phyloP scores from a whole-genome alignment of 2,113 vertebrate species.

The Carettochelys insculpta region DNA sequence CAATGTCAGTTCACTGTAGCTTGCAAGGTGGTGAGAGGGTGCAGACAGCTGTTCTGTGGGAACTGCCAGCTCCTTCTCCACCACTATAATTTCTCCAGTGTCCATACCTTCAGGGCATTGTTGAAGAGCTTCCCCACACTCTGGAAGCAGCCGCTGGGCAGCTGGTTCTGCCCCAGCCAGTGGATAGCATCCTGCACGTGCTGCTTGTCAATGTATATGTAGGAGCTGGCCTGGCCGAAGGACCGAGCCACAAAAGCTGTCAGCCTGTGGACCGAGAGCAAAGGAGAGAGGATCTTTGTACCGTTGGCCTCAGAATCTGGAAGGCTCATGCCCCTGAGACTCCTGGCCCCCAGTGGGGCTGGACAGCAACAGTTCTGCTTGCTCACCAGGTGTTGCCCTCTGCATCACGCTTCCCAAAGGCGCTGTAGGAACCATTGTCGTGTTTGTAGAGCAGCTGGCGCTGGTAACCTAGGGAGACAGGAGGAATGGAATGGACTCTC shows the following conservation, averaged over 20 bases:
- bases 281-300: background rate
- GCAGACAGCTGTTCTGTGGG: background rate
- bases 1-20: background rate
- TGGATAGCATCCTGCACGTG: constrained; percentile 44
- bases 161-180: constrained; percentile 77
- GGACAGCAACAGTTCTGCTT: background rate
- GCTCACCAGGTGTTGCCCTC: constrained; percentile 85
- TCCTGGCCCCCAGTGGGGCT: background rate
- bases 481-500: background rate
- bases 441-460: constrained; percentile 83
- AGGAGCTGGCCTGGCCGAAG: constrained; percentile 74
- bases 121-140: constrained; percentile 78
- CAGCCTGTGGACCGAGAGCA: constrained; percentile 71
- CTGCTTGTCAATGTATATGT: constrained; percentile 72
- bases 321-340: background rate
- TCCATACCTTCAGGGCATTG: constrained; percentile 82
- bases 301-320: background rate
- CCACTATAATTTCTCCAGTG: background rate
- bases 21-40: background rate
- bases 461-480: constrained; percentile 79
- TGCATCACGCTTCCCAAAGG: constrained; percentile 75
- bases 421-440: constrained; percentile 77
- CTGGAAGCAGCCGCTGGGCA: constrained; percentile 77
- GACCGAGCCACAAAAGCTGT: constrained; percentile 83
- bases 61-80: background rate